phyloP scores from a whole-genome alignment of 1,140 invertebrate species.

The Nasonia vitripennis region DNA sequence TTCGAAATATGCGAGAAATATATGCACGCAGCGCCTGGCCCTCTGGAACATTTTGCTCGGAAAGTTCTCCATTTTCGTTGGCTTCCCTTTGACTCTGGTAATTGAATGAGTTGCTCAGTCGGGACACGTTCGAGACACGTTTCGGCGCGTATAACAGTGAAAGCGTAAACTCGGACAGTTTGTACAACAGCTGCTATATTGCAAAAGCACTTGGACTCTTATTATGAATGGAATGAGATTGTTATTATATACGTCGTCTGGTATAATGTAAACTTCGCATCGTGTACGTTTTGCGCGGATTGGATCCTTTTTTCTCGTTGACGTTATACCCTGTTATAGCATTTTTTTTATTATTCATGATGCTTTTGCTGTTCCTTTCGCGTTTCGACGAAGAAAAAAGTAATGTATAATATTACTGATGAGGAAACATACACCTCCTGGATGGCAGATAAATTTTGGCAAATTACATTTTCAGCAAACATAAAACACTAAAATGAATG shows the following conservation, averaged over 20 bases:
- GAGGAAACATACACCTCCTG: too few species aligned
- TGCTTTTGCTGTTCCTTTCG: too few species aligned
- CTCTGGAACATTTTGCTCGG: background rate
- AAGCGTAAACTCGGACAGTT: conserved; percentile 2
- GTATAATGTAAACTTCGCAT: background rate
- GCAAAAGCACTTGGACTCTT: background rate
- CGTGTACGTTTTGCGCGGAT: background rate
- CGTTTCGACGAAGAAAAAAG: background rate
- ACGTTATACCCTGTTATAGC: too few species aligned
- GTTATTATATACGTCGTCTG: background rate
- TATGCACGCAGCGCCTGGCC: background rate
- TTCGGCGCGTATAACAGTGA: background rate
- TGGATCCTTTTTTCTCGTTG: too few species aligned
- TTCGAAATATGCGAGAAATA: background rate
- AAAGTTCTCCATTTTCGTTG: background rate
- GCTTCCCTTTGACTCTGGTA: background rate
- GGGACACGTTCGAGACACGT: conserved; percentile 14
- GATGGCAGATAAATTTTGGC: too few species aligned
- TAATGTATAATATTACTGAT: too few species aligned
- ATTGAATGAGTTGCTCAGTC: conserved; percentile 25
- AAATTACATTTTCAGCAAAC: background rate
- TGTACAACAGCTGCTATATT: background rate
- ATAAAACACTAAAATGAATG: background rate
- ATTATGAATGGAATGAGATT: background rate
- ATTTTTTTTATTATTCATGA: too few species aligned